Evolutionary conservation across 2,797 vertebrate genomes (phyloP).

Genomic region (Kryptopterus vitreolus): DNA sequence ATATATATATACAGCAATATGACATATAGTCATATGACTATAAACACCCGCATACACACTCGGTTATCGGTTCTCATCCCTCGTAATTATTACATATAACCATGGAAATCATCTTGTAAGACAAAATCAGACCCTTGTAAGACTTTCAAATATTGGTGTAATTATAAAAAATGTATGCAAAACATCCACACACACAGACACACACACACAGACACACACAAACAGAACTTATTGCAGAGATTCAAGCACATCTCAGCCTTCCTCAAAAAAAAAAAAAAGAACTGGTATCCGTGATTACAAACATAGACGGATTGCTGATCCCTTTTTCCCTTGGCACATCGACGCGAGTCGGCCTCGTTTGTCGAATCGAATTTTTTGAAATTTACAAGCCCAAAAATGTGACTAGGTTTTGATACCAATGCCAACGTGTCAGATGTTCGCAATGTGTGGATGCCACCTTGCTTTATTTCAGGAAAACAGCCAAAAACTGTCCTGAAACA

Average conservation of each 20-base stretch:
- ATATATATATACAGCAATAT: too few species aligned
- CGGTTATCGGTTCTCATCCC: not conserved
- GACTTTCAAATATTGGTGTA: not conserved
- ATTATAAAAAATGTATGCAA: not conserved
- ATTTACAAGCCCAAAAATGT: not conserved
- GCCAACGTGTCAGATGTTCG: not conserved
- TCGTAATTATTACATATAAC: not conserved
- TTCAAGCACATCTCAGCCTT: not conserved
- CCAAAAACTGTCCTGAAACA: not conserved
- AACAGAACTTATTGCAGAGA: not conserved
- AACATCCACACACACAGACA: not conserved
- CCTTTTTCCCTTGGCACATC: not conserved
- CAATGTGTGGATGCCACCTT: not conserved
- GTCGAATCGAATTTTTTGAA: not conserved
- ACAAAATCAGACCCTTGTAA: not conserved
- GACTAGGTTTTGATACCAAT: not conserved
- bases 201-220: not conserved
- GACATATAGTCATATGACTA: too few species aligned
- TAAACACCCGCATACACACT: constrained; percentile 26
- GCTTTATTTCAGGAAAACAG: not conserved
- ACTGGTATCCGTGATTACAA: not conserved
- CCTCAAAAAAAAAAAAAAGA: not conserved
- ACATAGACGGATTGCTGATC: not conserved
- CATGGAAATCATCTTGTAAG: not conserved
- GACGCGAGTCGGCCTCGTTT: not conserved